Evolutionary conservation across 1,140 invertebrate species (phyloP).

Genomic region (Copidosoma floridanum): DNA sequence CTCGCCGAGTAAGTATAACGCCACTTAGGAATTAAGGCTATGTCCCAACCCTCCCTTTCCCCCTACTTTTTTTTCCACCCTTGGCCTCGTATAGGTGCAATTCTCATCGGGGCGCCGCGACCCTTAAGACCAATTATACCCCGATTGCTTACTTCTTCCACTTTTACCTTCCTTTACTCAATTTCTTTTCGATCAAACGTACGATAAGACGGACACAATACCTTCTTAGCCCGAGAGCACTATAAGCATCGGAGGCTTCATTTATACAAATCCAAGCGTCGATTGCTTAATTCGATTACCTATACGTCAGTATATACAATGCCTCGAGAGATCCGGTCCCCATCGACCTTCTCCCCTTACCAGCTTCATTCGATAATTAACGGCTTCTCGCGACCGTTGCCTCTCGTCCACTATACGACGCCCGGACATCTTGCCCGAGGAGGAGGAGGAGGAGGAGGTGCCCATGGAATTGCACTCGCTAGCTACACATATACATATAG

Average conservation of each 20-base stretch:
- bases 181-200: neutral
- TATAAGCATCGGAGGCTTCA: constrained; percentile 1
- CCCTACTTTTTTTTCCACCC: too few species aligned
- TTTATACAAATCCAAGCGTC: constrained; percentile 30
- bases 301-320: constrained; percentile 1
- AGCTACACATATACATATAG: too few species aligned
- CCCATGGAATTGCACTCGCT: constrained; percentile 27
- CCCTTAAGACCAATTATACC: constrained; percentile 4
- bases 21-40: constrained; percentile 14
- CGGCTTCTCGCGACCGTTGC: neutral
- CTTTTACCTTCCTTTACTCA: neutral
- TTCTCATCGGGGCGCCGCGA: neutral
- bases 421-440: neutral
- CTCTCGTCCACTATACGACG: too few species aligned
- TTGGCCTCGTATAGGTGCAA: neutral
- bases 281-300: constrained; percentile 29
- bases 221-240: too few species aligned
- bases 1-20: constrained; percentile 6
- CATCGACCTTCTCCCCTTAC: constrained; percentile 2
- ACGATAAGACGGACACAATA: too few species aligned
- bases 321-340: neutral
- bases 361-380: constrained; percentile 17
- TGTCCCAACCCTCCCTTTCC: neutral
- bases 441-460: neutral
- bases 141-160: neutral